Base-by-base conservation (phyloP, 2,113 vertebrate species). In the Hucho hucho region DNA sequence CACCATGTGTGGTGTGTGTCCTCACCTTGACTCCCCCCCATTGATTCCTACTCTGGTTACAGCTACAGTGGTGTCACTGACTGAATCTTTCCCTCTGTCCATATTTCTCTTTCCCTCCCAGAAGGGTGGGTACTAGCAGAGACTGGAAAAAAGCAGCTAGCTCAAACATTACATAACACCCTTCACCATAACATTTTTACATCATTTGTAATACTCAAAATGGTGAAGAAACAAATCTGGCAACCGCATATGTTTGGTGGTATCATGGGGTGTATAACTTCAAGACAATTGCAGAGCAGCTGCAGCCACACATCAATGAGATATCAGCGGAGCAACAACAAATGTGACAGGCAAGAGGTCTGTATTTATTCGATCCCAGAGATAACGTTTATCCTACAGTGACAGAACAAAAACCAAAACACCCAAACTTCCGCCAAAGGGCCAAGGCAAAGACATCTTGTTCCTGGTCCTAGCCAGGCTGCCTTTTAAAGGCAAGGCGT, bases 401-500 rank as follows among this genome's bases (percentile, higher is more conserved):
- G 81, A 65, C 67, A 78, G 37, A 80, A 87, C 84, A 84, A 85
- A 86, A 76, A 81, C 79, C 75, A 83, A 76, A 6, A 86, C 77
- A 76, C 83, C 1, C 14, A 75, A 80, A 77, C 83, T 87, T 4
- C 63, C 24, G 0, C 63, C 71, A 25, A 22, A 72, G 79, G 80
- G 86, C 75, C 65, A 49, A 82, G 65, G 80, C 73, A 53, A 83
- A 84, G 56, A 81, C 82, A 81, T 85, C 80, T 7, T 85, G 80
- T 18, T 6, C 64, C 64, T 14, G 64, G 26, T 49, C 74, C 75
- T 63, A 76, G 64, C 74, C 80, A 83, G 88, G 87, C 47, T 87
- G 86, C 91, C 90, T 92, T 93, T 90, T 93, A 92, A 91, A 32
- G 92, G 91, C 37, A 89, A 92, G 86, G 87, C 78, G 82, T 90